Conservation (phyloP, 1,140 invertebrate species). For the Ostrea edulis region DNA sequence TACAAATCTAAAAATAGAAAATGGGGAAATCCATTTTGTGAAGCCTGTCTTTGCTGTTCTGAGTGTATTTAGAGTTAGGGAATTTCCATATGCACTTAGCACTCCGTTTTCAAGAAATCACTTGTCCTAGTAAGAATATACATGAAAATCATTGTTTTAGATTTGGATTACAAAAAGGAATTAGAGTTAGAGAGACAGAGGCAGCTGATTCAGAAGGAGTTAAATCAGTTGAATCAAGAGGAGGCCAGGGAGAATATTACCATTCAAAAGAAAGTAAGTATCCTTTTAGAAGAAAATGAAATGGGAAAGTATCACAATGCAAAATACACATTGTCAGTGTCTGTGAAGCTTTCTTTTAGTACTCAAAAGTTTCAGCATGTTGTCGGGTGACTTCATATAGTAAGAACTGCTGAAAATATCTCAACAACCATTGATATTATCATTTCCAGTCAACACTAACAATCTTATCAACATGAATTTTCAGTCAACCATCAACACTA, state of each 20-base stretch:
- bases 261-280: conserved; percentile 77
- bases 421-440: no score
- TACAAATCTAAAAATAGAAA: conserved; percentile 16
- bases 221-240: conserved; percentile 86
- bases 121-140: not conserved
- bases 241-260: conserved; percentile 68
- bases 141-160: conserved; percentile 50
- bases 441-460: no score
- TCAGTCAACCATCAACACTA: no score
- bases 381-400: no score
- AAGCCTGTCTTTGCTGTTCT: not conserved
- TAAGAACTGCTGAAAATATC: no score
- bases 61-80: not conserved
- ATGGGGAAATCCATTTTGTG: not conserved
- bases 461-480: no score
- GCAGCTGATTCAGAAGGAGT: conserved; percentile 87
- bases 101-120: not conserved
- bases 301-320: not conserved
- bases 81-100: not conserved
- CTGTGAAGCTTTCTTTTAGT: no score
- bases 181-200: conserved; percentile 88
- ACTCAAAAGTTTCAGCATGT: no score
- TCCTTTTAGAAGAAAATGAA: not conserved
- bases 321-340: not conserved
- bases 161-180: conserved; percentile 89